Evolutionary conservation across 2,113 vertebrate genomes (phyloP), one percentile per base, ranked within the genome.

Genomic region (Triplophysa siluroides): DNA sequence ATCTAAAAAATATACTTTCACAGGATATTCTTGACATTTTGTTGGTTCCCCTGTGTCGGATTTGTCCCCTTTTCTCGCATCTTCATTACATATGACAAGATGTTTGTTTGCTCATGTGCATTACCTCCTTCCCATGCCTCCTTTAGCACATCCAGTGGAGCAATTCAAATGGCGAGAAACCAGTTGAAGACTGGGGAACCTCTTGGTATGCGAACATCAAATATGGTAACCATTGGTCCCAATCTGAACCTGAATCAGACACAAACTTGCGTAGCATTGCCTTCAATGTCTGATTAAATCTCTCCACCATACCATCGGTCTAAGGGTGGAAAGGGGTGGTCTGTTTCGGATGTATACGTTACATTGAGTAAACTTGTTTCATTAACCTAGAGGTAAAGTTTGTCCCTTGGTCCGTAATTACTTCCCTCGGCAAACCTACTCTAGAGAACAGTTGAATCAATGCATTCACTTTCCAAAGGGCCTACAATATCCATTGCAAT

Each of bases 11-110:
- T n/a, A n/a, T n/a, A n/a, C n/a, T n/a, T n/a, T n/a, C n/a, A n/a
- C n/a, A n/a, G n/a, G n/a, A n/a, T n/a, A n/a, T n/a, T n/a, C n/a
- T n/a, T n/a, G n/a, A n/a, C n/a, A n/a, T n/a, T n/a, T n/a, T n/a
- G n/a, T n/a, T n/a, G n/a, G n/a, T n/a, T n/a, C n/a, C n/a, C n/a
- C n/a, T n/a, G n/a, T n/a, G n/a, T n/a, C n/a, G n/a, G n/a, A n/a
- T n/a, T n/a, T n/a, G n/a, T n/a, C n/a, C n/a, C n/a, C 7, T 62
- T 75, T 16, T 83, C 63, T 18, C 71, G 33, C 77, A 79, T 79
- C 50, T 83, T 83, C 7, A 79, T n/a, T 0, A 75, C 77, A 24
- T 83, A 79, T 0, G 60, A 47, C 12, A 79, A 12, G 18, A 74
- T 47, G 26, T 66, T 74, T 16, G 58, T 10, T 19, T 61, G 62